A percentile compares a stretch with the other conserved stretches of the same genome.
phyloP scores from a whole-genome alignment of 2,797 vertebrate species.

The Erethizon dorsatum region DNA sequence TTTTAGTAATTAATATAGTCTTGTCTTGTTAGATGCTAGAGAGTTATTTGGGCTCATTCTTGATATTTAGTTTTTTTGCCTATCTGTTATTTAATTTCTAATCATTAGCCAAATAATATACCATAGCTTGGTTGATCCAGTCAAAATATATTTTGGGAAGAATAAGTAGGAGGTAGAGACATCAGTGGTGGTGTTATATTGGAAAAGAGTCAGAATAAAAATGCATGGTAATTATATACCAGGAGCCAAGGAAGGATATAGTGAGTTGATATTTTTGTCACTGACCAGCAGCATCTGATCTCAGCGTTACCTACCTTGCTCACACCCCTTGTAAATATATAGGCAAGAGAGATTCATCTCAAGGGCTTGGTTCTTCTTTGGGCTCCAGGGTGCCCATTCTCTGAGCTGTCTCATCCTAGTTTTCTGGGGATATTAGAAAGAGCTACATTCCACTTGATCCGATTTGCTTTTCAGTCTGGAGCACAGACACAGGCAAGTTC shows the following conservation, averaged over 20 bases:
- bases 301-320: slow-evolving; percentile 76
- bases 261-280: slow-evolving; percentile 83
- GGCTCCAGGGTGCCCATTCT: background rate
- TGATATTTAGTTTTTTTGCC: slow-evolving; percentile 1
- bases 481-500: background rate
- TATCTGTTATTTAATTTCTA: slow-evolving; percentile 22
- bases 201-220: slow-evolving; percentile 64
- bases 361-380: background rate
- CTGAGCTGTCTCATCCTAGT: background rate
- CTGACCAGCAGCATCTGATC: slow-evolving; percentile 60
- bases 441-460: slow-evolving; percentile 55
- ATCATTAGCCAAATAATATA: background rate
- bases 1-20: background rate
- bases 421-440: slow-evolving; percentile 60
- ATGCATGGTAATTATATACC: slow-evolving; percentile 79
- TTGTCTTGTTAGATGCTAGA: background rate
- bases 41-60: slow-evolving; percentile 37
- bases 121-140: slow-evolving; percentile 33
- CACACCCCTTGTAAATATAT: slow-evolving; percentile 43
- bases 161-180: slow-evolving; percentile 39
- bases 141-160: slow-evolving; percentile 71
- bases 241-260: slow-evolving; percentile 77
- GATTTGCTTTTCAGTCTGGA: background rate
- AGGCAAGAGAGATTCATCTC: slow-evolving; percentile 2
- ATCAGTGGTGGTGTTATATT: slow-evolving; percentile 48